Percentiles rank a stretch among this genome's conserved stretches.
These are phyloP conservation scores for Brachypodius melanocephalos DNA, from an alignment of 2,113 vertebrate species.

Conservation along the genomic window DNA sequence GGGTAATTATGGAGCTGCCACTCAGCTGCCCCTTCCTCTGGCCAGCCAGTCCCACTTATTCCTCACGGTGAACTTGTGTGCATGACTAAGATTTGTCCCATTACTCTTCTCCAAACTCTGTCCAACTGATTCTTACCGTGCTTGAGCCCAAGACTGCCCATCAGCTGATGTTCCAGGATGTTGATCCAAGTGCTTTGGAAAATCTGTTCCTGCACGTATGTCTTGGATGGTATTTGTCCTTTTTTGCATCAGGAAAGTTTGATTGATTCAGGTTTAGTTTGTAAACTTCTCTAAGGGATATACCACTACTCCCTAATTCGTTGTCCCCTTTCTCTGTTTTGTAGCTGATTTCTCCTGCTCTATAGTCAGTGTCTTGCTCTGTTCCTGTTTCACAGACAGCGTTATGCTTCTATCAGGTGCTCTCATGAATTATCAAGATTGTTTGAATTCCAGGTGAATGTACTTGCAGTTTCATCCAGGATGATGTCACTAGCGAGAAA, in stretches of 20 bases:
- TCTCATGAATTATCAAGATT: not conserved
- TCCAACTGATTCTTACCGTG: not conserved
- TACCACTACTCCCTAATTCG: accelerated
- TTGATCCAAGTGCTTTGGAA: not conserved
- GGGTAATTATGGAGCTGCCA: not conserved
- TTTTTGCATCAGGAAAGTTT: not conserved
- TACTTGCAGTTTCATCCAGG: not conserved
- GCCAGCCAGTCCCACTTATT: not conserved
- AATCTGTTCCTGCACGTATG: not conserved
- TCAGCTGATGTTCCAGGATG: not conserved
- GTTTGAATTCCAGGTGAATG: not conserved
- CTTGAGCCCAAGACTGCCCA: not conserved
- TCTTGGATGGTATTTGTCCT: not conserved
- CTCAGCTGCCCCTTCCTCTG: not conserved
- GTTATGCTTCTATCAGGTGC: not conserved
- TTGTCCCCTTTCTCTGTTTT: not conserved
- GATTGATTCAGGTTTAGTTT: not conserved
- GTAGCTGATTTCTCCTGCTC: not conserved
- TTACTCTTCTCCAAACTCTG: not conserved
- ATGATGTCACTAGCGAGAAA: not conserved
- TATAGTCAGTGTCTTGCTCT: not conserved
- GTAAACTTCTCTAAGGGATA: not conserved
- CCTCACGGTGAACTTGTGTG: not conserved
- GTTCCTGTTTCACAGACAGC: not conserved
- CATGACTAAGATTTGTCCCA: not conserved